These are phyloP conservation scores for Ochropleura leucogaster DNA, from an alignment of 2,888 invertebrate genomes.

Conservation along the genomic window DNA sequence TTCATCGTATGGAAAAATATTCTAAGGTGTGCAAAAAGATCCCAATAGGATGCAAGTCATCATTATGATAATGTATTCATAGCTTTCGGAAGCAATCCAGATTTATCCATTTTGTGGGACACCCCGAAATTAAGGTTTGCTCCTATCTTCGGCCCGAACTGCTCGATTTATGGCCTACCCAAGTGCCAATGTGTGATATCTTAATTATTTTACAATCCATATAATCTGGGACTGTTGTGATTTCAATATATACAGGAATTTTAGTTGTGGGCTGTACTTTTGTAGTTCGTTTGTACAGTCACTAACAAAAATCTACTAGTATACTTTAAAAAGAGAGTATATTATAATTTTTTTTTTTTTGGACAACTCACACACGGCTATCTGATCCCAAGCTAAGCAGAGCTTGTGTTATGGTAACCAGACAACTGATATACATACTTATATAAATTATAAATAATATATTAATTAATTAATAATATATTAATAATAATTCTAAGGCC, in stretches of 20 bases:
- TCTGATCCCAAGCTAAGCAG: too few relatives aligned
- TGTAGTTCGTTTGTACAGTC: slow-evolving; percentile 1
- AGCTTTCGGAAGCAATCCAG: slow-evolving; percentile 75
- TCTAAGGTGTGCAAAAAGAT: slow-evolving; percentile 52
- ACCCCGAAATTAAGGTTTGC: slow-evolving; percentile 64
- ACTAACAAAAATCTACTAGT: neutral
- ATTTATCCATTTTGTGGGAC: slow-evolving; percentile 73
- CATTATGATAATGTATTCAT: slow-evolving; percentile 80
- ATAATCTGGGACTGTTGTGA: slow-evolving; percentile 63
- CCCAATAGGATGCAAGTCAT: slow-evolving; percentile 57
- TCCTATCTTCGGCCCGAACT: slow-evolving; percentile 56
- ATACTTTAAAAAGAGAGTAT: too few relatives aligned
- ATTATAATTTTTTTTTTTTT: too few relatives aligned
- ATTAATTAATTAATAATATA: too few relatives aligned
- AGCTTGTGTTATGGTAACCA: too few relatives aligned
- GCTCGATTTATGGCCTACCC: slow-evolving; percentile 72
- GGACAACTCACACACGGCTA: too few relatives aligned
- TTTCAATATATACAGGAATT: slow-evolving; percentile 46
- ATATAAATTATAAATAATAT: too few relatives aligned
- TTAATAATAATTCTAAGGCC: too few relatives aligned
- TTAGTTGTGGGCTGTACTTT: slow-evolving; percentile 35
- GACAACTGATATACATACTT: too few relatives aligned
- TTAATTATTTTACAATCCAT: slow-evolving; percentile 80
- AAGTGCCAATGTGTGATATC: slow-evolving; percentile 75
- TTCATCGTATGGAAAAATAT: slow-evolving; percentile 50